Percentiles rank a stretch among this genome's conserved stretches.
Evolutionary conservation across 2,888 invertebrate species (phyloP).

Genomic region (Epirrhoe alternata): DNA sequence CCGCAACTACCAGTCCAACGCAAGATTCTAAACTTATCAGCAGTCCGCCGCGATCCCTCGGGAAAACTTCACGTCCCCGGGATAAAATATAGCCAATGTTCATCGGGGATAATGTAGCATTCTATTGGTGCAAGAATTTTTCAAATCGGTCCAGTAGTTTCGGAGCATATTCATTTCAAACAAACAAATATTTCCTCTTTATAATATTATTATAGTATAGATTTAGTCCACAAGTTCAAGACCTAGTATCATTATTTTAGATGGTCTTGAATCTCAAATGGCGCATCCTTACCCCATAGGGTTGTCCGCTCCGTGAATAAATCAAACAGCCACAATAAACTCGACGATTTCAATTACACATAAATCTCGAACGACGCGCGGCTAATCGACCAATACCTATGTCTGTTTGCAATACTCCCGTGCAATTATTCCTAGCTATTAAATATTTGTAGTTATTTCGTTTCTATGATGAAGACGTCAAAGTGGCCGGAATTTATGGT

Average conservation of each 20-base stretch:
- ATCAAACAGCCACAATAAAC: slow-evolving; percentile 77
- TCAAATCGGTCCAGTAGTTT: too few relatives aligned
- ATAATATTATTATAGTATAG: too few relatives aligned
- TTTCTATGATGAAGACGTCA: slow-evolving; percentile 16
- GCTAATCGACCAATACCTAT: slow-evolving; percentile 73
- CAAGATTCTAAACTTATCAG: too few relatives aligned
- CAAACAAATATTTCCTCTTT: too few relatives aligned
- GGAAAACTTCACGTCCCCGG: too few relatives aligned
- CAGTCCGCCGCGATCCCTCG: too few relatives aligned
- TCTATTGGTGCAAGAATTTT: too few relatives aligned
- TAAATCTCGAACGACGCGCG: slow-evolving; percentile 74
- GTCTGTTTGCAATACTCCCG: slow-evolving; percentile 48
- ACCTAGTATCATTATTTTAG: background rate
- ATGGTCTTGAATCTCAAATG: background rate
- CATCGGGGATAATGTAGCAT: too few relatives aligned
- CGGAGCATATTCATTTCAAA: too few relatives aligned
- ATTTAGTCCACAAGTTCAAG: background rate
- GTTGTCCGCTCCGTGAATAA: slow-evolving; percentile 59
- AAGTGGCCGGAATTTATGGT: slow-evolving; percentile 8
- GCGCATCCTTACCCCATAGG: slow-evolving; percentile 41
- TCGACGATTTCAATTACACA: slow-evolving; percentile 81
- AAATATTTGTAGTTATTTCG: slow-evolving; percentile 22
- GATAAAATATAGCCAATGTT: too few relatives aligned
- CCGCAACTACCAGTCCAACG: too few relatives aligned
- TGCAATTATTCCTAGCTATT: slow-evolving; percentile 22